Conservation (phyloP, 2,797 vertebrate genomes). For the Parauchenoglanis punctatus region DNA sequence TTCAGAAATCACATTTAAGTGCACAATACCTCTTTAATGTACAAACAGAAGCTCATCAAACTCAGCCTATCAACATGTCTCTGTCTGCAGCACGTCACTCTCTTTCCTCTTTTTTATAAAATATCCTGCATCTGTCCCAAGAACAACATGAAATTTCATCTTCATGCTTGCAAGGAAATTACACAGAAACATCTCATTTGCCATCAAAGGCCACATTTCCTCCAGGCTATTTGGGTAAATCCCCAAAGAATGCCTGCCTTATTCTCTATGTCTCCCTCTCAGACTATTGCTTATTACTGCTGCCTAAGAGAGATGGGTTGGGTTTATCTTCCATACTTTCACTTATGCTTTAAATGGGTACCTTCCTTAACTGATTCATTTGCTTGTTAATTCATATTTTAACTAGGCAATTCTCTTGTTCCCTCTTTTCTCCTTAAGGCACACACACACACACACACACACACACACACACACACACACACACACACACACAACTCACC, state of each 20-base stretch:
- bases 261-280: neutral
- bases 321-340: neutral
- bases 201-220: slow-evolving; percentile 54
- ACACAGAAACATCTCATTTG: slow-evolving; percentile 54
- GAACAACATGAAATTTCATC: slow-evolving; percentile 59
- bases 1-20: too few relatives aligned
- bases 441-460: neutral
- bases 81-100: slow-evolving; percentile 7
- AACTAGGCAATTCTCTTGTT: slow-evolving; percentile 2
- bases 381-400: neutral
- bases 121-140: slow-evolving; percentile 54
- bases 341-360: neutral
- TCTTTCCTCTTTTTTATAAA: slow-evolving; percentile 51
- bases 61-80: slow-evolving; percentile 18
- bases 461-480: slow-evolving; percentile 57
- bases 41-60: slow-evolving; percentile 19
- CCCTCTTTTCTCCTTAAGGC: neutral
- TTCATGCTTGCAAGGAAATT: slow-evolving; percentile 54
- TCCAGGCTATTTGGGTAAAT: slow-evolving; percentile 41
- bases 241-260: slow-evolving; percentile 26
- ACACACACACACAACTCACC: slow-evolving; percentile 71
- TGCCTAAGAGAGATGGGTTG: neutral
- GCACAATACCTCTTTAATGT: too few relatives aligned
- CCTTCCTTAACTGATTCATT: neutral
- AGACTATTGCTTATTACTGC: neutral